Percentiles rank a stretch among this genome's conserved stretches.
Evolutionary conservation across 2,113 vertebrate genomes (phyloP).

Genomic region (Ciconia maguari): DNA sequence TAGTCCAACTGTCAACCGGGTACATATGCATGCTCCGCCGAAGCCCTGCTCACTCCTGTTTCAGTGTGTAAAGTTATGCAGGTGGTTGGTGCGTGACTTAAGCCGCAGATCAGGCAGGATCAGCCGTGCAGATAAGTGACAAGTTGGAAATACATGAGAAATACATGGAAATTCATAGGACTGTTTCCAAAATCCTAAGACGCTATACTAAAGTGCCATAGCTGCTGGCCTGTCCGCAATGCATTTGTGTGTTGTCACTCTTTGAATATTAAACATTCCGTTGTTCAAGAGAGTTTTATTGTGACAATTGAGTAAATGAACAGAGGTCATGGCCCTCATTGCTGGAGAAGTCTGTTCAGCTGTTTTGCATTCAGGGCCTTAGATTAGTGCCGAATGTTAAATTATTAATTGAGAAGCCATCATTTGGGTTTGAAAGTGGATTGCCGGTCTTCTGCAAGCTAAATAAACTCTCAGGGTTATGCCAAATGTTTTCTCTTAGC

Average conservation of each 20-base stretch:
- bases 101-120: neutral
- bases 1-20: no score
- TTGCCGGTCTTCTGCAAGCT: neutral
- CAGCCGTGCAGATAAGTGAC: rapidly evolving
- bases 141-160: neutral
- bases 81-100: neutral
- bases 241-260: neutral
- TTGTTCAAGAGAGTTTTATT: neutral
- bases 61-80: neutral
- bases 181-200: neutral
- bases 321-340: neutral
- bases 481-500: neutral
- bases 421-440: neutral
- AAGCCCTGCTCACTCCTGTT: neutral
- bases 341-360: slow-evolving; percentile 22
- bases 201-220: neutral
- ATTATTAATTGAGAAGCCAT: slow-evolving; percentile 36
- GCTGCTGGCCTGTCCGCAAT: neutral
- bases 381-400: neutral
- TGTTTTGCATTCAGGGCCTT: neutral
- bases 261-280: neutral
- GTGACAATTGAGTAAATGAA: neutral
- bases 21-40: rapidly evolving
- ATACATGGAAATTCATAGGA: neutral
- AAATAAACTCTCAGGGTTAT: neutral